Base-by-base conservation (phyloP, 2,888 invertebrate species). In the Entomobrya multifasciata region DNA sequence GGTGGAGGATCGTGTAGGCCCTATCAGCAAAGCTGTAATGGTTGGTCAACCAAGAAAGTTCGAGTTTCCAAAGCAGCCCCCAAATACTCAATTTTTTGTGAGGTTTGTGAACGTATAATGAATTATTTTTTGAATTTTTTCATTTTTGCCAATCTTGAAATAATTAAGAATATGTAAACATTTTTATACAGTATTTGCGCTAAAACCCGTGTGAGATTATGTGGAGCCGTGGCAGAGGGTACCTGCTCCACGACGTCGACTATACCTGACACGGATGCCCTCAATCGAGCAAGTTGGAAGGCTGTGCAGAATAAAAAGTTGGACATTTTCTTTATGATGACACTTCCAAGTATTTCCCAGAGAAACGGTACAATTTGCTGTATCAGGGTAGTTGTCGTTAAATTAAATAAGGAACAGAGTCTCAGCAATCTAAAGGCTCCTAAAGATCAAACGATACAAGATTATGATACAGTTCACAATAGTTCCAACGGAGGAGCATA, bases 361-460 rank as follows among this genome's bases (percentile, higher is more conserved):
- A 93, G 97, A 80, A 97, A 97, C 91, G 97, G 97, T 0, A 95
- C 95, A 0, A 96, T 97, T 90, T 97, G 97, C 92, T 97, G 97
- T 91, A 96, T 27, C 91, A 94, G 97, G 90, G 94, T 97, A 57
- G 96, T 96, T 93, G 93, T 97, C 92, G 95, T 97, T 0, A 94
- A 95, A 67, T 93, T 97, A 90, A 93, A 94, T 47, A 93, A 94
- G 0, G 94, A 95, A 74, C 94, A 94, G 83, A 95, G 94, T 84
- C 93, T 95, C 91, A 94, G 94, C 27, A 95, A 95, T 91, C 92
- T 97, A 55, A 95, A 95, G 0, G 92, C 94, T 0, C 96, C 97
- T 0, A 94, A 94, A 89, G 94, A 95, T 90, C 93, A 96, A n/a
- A 94, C 94, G 0, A 93, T 97, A 5, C 94, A 95, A 25, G 95